Conservation (phyloP, 2,113 vertebrate genomes). For the Epinephelus cyanopodus region DNA sequence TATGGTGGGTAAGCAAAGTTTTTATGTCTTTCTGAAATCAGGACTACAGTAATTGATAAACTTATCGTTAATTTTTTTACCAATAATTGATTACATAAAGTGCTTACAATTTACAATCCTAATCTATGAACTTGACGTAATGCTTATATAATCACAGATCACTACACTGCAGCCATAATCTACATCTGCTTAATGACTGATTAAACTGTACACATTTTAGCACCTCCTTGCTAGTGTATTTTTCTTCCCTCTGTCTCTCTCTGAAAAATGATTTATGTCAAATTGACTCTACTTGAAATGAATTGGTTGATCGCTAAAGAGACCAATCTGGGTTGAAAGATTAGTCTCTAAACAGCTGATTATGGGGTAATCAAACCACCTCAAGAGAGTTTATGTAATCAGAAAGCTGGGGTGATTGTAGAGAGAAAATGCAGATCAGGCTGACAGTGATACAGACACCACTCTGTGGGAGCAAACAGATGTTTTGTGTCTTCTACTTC, state of each 20-base stretch:
- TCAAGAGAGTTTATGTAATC: constrained; percentile 66
- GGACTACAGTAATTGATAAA: too few species aligned
- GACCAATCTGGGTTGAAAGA: constrained; percentile 58
- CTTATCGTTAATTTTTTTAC: too few species aligned
- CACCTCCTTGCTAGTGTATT: constrained; percentile 12
- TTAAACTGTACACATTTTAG: constrained; percentile 15
- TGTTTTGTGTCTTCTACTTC: constrained; percentile 47
- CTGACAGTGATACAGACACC: constrained; percentile 50
- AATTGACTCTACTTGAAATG: constrained; percentile 52
- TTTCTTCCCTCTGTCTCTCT: not conserved
- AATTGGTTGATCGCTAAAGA: constrained; percentile 58
- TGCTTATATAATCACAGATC: not conserved
- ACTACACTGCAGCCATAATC: constrained; percentile 14
- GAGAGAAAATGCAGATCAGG: constrained; percentile 55
- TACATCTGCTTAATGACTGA: constrained; percentile 12
- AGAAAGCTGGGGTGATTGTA: constrained; percentile 50
- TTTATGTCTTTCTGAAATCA: too few species aligned
- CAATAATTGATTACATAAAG: too few species aligned
- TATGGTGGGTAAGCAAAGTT: too few species aligned
- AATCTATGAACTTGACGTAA: not conserved
- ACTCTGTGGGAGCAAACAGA: constrained; percentile 47
- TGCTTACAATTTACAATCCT: too few species aligned
- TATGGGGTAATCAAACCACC: constrained; percentile 68
- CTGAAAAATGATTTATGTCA: constrained; percentile 24
- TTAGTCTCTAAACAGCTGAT: constrained; percentile 66